These are phyloP conservation scores for Orchesellides sinensis DNA, from an alignment of 2,888 invertebrate species.

Conservation along the genomic window DNA sequence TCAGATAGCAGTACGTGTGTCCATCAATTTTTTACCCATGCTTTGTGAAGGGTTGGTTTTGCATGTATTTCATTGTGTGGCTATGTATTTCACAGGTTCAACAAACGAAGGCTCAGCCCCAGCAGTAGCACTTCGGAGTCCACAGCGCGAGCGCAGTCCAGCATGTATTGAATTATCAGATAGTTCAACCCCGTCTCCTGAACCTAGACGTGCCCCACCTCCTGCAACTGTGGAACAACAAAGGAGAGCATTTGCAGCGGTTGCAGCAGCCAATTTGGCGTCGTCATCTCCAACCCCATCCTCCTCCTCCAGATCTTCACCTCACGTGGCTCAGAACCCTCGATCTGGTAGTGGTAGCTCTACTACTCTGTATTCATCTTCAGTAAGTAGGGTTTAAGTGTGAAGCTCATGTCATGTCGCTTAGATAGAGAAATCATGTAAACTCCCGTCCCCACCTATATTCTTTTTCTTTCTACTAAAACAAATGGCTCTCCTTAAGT, in stretches of 20 bases:
- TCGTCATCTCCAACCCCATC: background rate
- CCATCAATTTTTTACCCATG: background rate
- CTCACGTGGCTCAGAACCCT: background rate
- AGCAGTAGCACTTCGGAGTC: conserved; percentile 1
- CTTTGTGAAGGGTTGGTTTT: background rate
- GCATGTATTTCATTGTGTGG: background rate
- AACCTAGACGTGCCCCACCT: background rate
- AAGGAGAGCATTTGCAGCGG: background rate
- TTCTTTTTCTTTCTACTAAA: too few species aligned
- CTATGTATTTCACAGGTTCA: background rate
- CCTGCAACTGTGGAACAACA: background rate
- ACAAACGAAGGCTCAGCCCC: conserved; percentile 49
- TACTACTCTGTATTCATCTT: conserved; percentile 40
- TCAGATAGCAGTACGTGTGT: conserved; percentile 39
- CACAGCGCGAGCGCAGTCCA: conserved; percentile 42
- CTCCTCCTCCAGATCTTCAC: background rate
- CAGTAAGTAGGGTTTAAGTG: conserved; percentile 49
- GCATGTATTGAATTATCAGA: conserved; percentile 54
- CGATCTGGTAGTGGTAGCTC: conserved; percentile 49
- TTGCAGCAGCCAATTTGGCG: background rate
- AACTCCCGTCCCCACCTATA: too few species aligned
- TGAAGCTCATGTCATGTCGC: too few species aligned
- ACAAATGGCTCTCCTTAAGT: too few species aligned
- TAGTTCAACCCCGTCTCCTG: conserved; percentile 34
- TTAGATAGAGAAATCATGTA: background rate